Percentiles rank a stretch among this genome's conserved stretches.
These are phyloP conservation scores for Mesocricetus auratus DNA, from an alignment of 2,113 vertebrate genomes.

Conservation along the genomic window DNA sequence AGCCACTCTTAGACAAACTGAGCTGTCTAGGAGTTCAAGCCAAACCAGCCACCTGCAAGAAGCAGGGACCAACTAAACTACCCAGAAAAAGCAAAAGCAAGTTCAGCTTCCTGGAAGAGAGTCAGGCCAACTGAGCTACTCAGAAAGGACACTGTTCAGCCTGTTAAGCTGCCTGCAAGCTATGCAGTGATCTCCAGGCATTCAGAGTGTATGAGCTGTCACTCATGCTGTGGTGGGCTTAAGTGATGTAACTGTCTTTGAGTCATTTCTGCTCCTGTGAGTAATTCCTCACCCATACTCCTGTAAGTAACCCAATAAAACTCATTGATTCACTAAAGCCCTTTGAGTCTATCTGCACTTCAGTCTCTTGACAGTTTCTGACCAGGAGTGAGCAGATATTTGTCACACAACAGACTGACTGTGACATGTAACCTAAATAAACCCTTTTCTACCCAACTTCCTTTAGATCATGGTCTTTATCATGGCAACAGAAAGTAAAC, in stretches of 20 bases:
- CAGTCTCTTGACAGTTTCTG: not conserved
- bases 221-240: not conserved
- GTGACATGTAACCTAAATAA: not conserved
- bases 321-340: not conserved
- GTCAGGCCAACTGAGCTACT: not conserved
- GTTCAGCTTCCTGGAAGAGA: not conserved
- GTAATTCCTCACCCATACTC: not conserved
- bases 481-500: not conserved
- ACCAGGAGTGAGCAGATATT: not conserved
- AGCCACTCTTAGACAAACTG: not conserved
- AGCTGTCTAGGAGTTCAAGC: not conserved
- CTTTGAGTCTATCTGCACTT: not conserved
- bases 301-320: not conserved
- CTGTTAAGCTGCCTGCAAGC: not conserved
- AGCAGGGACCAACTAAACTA: no score
- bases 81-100: not conserved
- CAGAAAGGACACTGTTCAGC: not conserved
- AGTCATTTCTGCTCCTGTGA: not conserved
- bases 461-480: not conserved
- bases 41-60: not conserved
- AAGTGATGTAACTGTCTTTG: not conserved
- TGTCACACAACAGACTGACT: not conserved
- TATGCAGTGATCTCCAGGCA: not conserved
- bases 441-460: not conserved
- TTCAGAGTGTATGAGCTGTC: not conserved